A percentile compares a stretch with the other conserved stretches of the same genome.
Conservation (phyloP, 2,797 vertebrate genomes). For the Odontamblyopus rebecca region DNA sequence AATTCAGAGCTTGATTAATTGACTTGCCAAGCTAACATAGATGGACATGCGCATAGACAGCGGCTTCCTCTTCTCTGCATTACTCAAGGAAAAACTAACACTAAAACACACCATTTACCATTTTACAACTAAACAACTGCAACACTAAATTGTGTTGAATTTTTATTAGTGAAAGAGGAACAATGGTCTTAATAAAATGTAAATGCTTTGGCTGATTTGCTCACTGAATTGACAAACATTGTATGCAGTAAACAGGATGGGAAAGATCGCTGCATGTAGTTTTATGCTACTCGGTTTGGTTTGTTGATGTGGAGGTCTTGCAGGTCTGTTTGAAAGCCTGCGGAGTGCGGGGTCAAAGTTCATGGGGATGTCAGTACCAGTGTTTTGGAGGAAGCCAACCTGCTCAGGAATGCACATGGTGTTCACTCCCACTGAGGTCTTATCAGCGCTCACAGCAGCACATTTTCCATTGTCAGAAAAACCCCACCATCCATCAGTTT, state of each 20-base stretch:
- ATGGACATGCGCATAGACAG: too few relatives aligned
- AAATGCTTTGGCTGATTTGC: neutral
- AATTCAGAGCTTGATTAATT: too few relatives aligned
- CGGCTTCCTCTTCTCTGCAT: too few relatives aligned
- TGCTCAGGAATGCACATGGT: slow-evolving; percentile 61
- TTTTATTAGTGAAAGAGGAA: too few relatives aligned
- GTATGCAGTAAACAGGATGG: neutral
- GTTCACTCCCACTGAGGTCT: slow-evolving; percentile 35
- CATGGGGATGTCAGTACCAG: slow-evolving; percentile 67
- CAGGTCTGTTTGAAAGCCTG: slow-evolving; percentile 6
- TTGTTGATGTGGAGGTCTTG: neutral
- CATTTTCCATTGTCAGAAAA: neutral
- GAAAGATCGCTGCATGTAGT: neutral
- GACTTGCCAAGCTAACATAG: too few relatives aligned
- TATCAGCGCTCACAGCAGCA: slow-evolving; percentile 38
- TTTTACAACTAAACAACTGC: too few relatives aligned
- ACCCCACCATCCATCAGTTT: neutral
- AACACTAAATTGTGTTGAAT: too few relatives aligned
- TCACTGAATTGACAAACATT: too few relatives aligned
- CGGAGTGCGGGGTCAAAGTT: slow-evolving; percentile 52
- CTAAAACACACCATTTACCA: too few relatives aligned
- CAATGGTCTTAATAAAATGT: neutral
- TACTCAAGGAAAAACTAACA: too few relatives aligned
- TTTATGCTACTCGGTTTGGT: neutral
- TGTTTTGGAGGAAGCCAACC: slow-evolving; percentile 44